Evolutionary conservation across 2,113 vertebrate genomes (phyloP).

Genomic region (Nyctibius bracteatus): DNA sequence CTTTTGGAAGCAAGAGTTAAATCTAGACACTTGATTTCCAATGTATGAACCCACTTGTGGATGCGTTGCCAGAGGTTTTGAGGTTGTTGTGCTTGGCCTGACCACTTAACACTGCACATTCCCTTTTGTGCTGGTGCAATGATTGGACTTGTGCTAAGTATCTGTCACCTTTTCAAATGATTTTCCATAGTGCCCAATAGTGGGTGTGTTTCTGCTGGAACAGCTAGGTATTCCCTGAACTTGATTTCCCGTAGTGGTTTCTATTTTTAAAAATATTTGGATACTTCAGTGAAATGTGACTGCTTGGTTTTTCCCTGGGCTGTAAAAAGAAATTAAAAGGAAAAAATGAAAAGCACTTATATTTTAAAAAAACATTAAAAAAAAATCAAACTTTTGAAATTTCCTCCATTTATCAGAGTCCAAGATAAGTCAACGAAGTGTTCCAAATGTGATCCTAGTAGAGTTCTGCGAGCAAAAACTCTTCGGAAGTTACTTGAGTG

Average conservation of each 20-base stretch:
- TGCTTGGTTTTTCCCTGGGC: neutral
- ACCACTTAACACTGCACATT: neutral
- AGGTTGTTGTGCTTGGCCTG: neutral
- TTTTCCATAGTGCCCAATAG: fast-evolving
- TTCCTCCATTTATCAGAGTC: neutral
- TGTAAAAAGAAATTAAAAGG: neutral
- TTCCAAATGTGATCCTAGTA: neutral
- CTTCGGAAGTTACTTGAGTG: neutral
- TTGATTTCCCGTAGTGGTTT: neutral
- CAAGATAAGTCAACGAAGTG: neutral
- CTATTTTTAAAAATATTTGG: neutral
- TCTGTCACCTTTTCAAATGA: neutral
- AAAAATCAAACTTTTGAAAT: neutral
- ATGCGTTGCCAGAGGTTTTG: neutral
- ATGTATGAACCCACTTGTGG: too few relatives aligned
- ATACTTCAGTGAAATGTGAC: neutral
- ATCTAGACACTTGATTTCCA: neutral
- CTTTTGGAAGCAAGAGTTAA: neutral
- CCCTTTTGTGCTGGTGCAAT: neutral
- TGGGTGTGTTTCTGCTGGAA: neutral
- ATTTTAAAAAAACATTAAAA: neutral
- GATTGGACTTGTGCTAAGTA: neutral
- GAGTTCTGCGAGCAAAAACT: neutral
- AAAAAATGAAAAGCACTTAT: neutral
- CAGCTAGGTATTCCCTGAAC: neutral